phyloP scores from a whole-genome alignment of 2,888 invertebrate genomes.

The Microctonus brassicae region DNA sequence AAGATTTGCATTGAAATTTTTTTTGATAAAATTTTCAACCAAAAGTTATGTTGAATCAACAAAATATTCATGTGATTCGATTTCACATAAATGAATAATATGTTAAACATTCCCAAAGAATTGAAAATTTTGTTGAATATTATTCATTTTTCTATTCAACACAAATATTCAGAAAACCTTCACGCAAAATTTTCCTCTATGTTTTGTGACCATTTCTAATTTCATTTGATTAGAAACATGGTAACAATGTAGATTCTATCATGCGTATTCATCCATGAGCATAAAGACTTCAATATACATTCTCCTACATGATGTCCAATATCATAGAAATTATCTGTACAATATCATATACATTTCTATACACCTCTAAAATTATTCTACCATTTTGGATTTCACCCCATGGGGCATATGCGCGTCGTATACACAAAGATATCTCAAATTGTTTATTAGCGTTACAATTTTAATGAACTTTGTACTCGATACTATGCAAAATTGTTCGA shows the following conservation, averaged over 20 bases:
- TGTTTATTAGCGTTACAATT: not conserved
- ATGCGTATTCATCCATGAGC: not conserved
- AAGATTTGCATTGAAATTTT: no score
- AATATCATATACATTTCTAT: no score
- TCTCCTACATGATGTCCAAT: not conserved
- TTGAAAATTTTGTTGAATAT: no score
- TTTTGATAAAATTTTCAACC: no score
- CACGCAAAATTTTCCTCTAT: no score
- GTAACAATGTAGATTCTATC: not conserved
- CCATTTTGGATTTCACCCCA: not conserved
- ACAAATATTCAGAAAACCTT: no score
- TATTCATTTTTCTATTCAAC: no score
- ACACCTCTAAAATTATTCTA: not conserved
- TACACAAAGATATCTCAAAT: not conserved
- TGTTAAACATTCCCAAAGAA: no score
- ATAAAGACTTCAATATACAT: not conserved
- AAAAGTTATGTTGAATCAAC: no score
- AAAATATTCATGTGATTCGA: no score
- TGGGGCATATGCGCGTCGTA: not conserved
- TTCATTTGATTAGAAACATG: not conserved
- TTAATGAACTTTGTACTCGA: not conserved
- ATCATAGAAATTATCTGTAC: not conserved
- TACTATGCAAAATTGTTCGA: conserved; percentile 24
- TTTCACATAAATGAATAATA: no score
- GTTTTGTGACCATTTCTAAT: not conserved